Conservation (phyloP, 2,888 invertebrate species). For the Mythimna loreyi region DNA sequence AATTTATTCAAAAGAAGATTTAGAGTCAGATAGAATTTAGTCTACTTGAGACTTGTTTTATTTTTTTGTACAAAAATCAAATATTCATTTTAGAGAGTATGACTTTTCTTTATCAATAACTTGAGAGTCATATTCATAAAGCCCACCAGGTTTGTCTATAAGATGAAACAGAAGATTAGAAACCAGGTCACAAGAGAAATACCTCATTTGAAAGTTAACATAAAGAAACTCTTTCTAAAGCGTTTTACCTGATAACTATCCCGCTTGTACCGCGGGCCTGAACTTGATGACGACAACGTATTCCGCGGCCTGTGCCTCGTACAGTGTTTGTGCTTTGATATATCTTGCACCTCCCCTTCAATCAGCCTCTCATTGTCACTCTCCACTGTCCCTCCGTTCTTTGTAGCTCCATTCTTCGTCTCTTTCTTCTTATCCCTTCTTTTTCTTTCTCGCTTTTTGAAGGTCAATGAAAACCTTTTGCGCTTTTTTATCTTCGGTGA, state of each 20-base stretch:
- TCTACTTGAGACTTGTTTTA: too few species aligned
- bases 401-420: conserved; percentile 77
- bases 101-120: conserved; percentile 32
- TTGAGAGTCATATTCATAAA: conserved; percentile 32
- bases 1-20: too few species aligned
- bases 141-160: conserved; percentile 53
- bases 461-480: conserved; percentile 86
- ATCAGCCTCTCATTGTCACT: conserved; percentile 87
- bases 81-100: conserved; percentile 1
- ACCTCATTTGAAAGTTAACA: neutral
- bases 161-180: conserved; percentile 11
- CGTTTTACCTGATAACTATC: conserved; percentile 88
- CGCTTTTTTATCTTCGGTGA: conserved; percentile 88
- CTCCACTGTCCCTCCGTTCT: conserved; percentile 82
- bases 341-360: conserved; percentile 79
- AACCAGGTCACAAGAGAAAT: conserved; percentile 9
- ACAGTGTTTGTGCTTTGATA: conserved; percentile 81
- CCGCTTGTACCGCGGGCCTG: conserved; percentile 89
- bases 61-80: too few species aligned
- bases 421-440: conserved; percentile 86
- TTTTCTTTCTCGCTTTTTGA: conserved; percentile 87
- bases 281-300: conserved; percentile 85
- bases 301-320: conserved; percentile 82
- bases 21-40: too few species aligned
- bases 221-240: conserved; percentile 42